phyloP scores from a whole-genome alignment of 64 coral and sea anemone species.

The Pachyseris speciosa region DNA sequence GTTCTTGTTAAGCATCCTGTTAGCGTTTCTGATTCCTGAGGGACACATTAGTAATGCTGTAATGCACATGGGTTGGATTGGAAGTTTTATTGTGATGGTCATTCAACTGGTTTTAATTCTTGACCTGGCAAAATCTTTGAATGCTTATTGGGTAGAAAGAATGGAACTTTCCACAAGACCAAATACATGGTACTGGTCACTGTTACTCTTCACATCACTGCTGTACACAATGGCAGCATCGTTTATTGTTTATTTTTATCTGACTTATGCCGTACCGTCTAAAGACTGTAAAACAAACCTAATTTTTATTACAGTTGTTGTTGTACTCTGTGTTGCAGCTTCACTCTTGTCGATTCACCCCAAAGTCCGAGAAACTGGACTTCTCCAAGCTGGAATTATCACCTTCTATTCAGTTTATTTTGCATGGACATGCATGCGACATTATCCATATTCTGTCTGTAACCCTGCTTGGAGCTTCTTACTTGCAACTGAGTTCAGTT shows the following conservation, averaged over 20 bases:
- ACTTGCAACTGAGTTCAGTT: conserved; percentile 66
- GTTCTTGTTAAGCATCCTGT: conserved; percentile 75
- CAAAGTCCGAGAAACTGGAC: conserved; percentile 73
- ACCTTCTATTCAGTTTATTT: conserved; percentile 80
- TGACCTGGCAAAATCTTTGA: conserved; percentile 72
- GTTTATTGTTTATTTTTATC: conserved; percentile 88
- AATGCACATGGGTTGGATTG: conserved; percentile 87
- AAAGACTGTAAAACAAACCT: conserved; percentile 66
- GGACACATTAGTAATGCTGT: conserved; percentile 62
- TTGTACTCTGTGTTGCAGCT: conserved; percentile 61
- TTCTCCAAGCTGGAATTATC: conserved; percentile 81
- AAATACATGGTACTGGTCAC: conserved; percentile 57
- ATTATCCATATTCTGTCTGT: conserved; percentile 81
- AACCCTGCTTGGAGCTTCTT: conserved; percentile 73
- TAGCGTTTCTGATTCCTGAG: conserved; percentile 81
- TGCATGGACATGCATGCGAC: conserved; percentile 74
- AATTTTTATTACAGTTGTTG: conserved; percentile 66
- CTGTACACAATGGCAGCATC: conserved; percentile 68
- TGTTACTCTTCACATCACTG: conserved; percentile 66
- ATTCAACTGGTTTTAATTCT: conserved; percentile 80
- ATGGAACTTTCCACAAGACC: conserved; percentile 69
- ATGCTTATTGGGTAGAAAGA: conserved; percentile 73
- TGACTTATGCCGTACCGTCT: conserved; percentile 48
- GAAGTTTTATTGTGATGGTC: conserved; percentile 78
- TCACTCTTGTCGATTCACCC: conserved; percentile 83